Conservation (phyloP, 2,113 vertebrate genomes). For the Vicugna pacos region DNA sequence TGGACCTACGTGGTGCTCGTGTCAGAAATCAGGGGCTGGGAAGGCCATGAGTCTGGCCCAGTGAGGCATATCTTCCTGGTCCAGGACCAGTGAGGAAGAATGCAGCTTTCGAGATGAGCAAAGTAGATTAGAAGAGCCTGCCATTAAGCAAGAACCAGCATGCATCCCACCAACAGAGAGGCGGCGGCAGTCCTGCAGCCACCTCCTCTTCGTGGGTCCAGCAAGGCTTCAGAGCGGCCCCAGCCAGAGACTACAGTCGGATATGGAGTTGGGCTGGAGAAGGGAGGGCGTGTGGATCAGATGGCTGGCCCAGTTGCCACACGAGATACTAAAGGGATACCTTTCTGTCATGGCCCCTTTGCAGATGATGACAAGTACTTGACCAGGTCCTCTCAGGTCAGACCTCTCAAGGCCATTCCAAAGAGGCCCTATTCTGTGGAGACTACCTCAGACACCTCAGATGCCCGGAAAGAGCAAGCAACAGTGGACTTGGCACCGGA, state of each 20-base stretch:
- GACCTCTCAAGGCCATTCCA: constrained; percentile 80
- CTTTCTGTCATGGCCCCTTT: background rate
- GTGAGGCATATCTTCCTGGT: background rate
- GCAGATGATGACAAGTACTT: constrained; percentile 78
- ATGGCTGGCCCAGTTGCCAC: background rate
- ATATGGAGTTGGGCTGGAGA: background rate
- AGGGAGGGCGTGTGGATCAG: background rate
- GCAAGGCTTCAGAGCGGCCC: background rate
- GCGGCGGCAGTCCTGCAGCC: background rate
- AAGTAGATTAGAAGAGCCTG: background rate
- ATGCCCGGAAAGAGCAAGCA: constrained; percentile 44
- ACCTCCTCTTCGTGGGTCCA: background rate
- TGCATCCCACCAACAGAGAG: background rate
- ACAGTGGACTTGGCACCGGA: constrained; percentile 53
- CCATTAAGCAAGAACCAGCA: background rate
- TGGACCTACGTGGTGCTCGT: background rate
- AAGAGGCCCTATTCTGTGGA: constrained; percentile 61
- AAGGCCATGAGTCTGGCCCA: background rate
- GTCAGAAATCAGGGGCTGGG: background rate
- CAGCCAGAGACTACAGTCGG: background rate
- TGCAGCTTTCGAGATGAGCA: background rate
- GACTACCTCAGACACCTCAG: constrained; percentile 62
- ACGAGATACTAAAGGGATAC: background rate
- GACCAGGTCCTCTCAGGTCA: constrained; percentile 75
- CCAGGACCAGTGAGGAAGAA: background rate